Conservation (phyloP, 1,140 invertebrate genomes). For the Cepaea nemoralis region DNA sequence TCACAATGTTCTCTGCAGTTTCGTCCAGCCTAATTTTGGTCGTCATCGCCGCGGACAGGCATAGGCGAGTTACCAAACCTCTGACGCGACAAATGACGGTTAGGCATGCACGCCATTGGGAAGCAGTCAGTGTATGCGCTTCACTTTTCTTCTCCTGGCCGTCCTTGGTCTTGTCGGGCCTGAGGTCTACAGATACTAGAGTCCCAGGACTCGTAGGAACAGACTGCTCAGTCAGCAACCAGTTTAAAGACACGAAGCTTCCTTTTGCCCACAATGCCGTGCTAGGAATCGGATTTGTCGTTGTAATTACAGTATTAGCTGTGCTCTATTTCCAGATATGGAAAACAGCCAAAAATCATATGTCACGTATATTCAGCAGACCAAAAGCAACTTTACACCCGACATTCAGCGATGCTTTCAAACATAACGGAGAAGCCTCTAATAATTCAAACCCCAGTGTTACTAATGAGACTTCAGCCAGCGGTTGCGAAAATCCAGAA, state of each 20-base stretch:
- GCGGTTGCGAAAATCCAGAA: too few relatives aligned
- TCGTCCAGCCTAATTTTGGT: constrained; percentile 56
- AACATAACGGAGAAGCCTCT: not conserved
- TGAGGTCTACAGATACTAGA: constrained; percentile 14
- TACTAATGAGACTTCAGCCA: not conserved
- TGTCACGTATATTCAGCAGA: not conserved
- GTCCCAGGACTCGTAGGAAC: constrained; percentile 43
- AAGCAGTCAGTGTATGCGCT: not conserved
- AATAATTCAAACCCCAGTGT: not conserved
- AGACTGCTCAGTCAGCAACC: constrained; percentile 54
- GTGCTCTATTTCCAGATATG: constrained; percentile 56
- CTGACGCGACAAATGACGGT: constrained; percentile 53
- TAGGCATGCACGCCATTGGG: constrained; percentile 28
- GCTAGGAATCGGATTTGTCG: constrained; percentile 50
- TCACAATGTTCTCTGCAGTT: constrained; percentile 51
- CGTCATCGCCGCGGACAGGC: constrained; percentile 57
- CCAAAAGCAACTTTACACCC: not conserved
- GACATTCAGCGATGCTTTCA: not conserved
- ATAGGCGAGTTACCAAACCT: constrained; percentile 55
- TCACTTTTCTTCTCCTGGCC: constrained; percentile 40
- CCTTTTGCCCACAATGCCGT: constrained; percentile 48
- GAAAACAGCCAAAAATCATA: not conserved
- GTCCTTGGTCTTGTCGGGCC: constrained; percentile 30
- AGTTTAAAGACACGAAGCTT: constrained; percentile 40
- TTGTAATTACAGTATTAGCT: constrained; percentile 42